These are phyloP conservation scores for Gnatocerus cornutus DNA, from an alignment of 2,888 invertebrate species.

Conservation along the genomic window DNA sequence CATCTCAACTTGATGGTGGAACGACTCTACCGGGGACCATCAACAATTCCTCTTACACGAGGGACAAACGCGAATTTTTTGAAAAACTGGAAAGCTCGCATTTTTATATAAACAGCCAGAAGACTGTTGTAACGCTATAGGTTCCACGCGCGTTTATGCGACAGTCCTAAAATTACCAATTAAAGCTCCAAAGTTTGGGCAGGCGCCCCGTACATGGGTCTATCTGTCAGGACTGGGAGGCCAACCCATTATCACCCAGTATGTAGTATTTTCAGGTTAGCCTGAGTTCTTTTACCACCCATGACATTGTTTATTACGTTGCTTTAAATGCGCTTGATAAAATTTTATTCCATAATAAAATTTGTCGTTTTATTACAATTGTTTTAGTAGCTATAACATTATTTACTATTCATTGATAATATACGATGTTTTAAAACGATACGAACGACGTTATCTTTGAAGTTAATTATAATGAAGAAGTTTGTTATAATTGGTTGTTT, in stretches of 20 bases:
- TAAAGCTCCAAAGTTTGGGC: not conserved
- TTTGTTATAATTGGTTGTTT: conserved; percentile 40
- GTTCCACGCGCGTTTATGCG: no score
- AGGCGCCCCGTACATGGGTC: conserved; percentile 32
- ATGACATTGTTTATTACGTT: conserved; percentile 64
- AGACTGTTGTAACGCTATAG: no score
- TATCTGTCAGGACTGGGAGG: conserved; percentile 46
- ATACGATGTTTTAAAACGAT: conserved; percentile 55
- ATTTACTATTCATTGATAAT: conserved; percentile 47
- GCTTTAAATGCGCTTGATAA: conserved; percentile 62
- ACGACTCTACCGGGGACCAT: conserved; percentile 42
- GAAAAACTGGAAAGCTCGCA: no score
- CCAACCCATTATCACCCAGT: conserved; percentile 58
- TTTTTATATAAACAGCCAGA: no score
- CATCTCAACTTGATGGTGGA: conserved; percentile 54
- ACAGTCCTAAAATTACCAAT: no score
- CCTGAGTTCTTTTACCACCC: conserved; percentile 60
- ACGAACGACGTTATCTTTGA: conserved; percentile 48
- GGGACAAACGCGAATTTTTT: no score
- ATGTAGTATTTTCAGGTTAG: conserved; percentile 53
- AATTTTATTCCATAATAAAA: conserved; percentile 65
- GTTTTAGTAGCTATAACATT: conserved; percentile 55
- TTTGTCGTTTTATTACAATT: conserved; percentile 63
- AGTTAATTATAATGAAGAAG: conserved; percentile 37
- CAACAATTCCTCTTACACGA: conserved; percentile 25